Evolutionary conservation across 2,797 vertebrate genomes (phyloP), one percentile per base, ranked within the genome.

Genomic region (Acridotheres tristis): DNA sequence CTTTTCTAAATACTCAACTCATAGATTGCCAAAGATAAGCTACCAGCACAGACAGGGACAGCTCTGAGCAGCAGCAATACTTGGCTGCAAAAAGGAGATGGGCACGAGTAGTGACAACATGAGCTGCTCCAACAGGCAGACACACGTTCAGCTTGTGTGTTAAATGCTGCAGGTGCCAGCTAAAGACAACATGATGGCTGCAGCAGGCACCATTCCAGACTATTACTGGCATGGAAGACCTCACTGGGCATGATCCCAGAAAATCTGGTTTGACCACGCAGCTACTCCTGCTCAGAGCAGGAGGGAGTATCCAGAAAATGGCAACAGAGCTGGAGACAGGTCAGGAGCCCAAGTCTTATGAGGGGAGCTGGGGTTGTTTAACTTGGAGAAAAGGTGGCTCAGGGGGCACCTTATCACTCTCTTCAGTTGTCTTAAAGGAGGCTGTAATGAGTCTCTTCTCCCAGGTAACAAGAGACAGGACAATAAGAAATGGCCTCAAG

Each of bases 41-140:
- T 45, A 40, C 58, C 6, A 62, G 73, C 32, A 62, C 19, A 55
- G 73, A 9, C 30, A 92, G 38, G 45, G 58, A 75, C 66, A 77
- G 88, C 71, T 85, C 89, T 74, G 40, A 2, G 53, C 76, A 84
- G 51, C 38, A 58, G 50, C 0, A 2, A 12, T 27, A 32, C 89
- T 45, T 85, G 92, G 89, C 89, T 88, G 45, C 51, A 89, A 66
- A 92, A 91, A 66, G 72, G 67, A 95, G 77, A 86, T 48, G 80
- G 89, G 67, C 91, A 85, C 12, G 4, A 82, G 59, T 3, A 67
- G 30, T 53, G 71, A 84, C 85, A 91, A 84, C 67, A 73, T 2
- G 88, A 88, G 75, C 84, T 80, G 74, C 86, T 95, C 81, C 26
- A 77, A 66, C 42, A 76, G 42, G 85, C 76, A 92, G 73, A n/a